Percentiles rank a stretch among this genome's conserved stretches.
phyloP scores from a whole-genome alignment of 2,113 vertebrate species.

The Rhea americana region DNA sequence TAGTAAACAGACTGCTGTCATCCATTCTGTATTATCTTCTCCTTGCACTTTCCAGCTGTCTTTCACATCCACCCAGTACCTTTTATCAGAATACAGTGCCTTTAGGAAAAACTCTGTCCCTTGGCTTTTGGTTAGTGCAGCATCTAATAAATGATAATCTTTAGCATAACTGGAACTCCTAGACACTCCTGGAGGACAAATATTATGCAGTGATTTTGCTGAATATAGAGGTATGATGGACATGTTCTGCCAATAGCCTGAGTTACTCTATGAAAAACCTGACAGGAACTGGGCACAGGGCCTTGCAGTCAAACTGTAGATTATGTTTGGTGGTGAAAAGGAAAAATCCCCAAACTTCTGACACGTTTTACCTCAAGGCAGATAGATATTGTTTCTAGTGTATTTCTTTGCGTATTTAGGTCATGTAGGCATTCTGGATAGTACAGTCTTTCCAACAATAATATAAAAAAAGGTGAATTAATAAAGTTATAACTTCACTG shows the following conservation, averaged over 20 bases:
- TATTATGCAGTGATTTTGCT: fast-evolving
- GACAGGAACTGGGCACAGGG: not conserved
- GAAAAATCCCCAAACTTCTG: not conserved
- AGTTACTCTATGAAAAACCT: not conserved
- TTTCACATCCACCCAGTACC: not conserved
- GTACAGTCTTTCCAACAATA: not conserved
- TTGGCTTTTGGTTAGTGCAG: not conserved
- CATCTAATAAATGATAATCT: not conserved
- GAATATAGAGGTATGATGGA: not conserved
- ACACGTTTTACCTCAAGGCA: not conserved
- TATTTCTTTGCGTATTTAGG: not conserved
- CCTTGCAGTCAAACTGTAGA: not conserved
- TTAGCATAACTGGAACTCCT: not conserved
- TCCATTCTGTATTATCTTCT: not conserved
- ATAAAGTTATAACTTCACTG: not conserved
- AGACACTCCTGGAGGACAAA: not conserved
- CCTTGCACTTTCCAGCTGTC: not conserved
- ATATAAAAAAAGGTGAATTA: not conserved
- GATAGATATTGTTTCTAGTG: not conserved
- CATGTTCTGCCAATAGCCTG: not conserved
- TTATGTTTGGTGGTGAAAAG: not conserved
- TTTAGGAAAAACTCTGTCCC: not conserved
- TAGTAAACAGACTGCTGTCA: not conserved
- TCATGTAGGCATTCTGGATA: not conserved
- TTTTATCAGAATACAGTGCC: not conserved